Percentiles rank a stretch among this genome's conserved stretches.
These are phyloP conservation scores for Anseranas semipalmata DNA, from an alignment of 2,113 vertebrate species.

Conservation along the genomic window DNA sequence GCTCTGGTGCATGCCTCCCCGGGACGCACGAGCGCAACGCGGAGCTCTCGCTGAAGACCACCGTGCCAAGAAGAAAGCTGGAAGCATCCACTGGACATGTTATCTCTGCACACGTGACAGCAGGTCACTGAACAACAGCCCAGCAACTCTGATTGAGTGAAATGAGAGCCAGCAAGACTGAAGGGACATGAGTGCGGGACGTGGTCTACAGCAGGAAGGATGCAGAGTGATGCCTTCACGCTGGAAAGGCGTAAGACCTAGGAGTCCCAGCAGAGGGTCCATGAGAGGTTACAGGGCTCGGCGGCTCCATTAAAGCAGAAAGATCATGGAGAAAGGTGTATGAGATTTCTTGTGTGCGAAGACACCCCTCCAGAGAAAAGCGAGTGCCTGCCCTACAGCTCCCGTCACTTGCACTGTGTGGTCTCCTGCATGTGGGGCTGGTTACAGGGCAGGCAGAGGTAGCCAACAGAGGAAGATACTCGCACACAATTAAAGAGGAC, in stretches of 20 bases:
- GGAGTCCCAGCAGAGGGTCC: neutral
- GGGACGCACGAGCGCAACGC: neutral
- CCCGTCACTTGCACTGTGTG: neutral
- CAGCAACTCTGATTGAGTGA: neutral
- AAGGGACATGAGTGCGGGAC: neutral
- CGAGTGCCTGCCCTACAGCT: neutral
- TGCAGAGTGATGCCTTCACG: neutral
- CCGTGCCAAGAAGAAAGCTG: constrained; percentile 37
- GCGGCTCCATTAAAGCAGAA: neutral
- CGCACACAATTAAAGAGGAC: neutral
- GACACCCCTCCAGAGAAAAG: neutral
- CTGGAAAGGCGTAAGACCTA: neutral
- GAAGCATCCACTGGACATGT: constrained; percentile 12
- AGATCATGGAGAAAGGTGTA: neutral
- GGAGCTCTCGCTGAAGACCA: neutral
- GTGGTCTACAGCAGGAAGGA: neutral
- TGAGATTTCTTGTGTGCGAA: neutral
- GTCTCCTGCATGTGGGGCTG: neutral
- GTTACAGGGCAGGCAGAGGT: neutral
- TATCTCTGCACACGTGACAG: constrained; percentile 30
- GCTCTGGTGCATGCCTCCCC: neutral
- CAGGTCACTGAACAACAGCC: constrained; percentile 29
- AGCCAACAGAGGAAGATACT: neutral
- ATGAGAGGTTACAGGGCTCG: neutral
- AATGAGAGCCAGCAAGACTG: neutral